These are phyloP conservation scores for Ctenicera cuprea DNA, from an alignment of 2,888 invertebrate species.

Conservation along the genomic window DNA sequence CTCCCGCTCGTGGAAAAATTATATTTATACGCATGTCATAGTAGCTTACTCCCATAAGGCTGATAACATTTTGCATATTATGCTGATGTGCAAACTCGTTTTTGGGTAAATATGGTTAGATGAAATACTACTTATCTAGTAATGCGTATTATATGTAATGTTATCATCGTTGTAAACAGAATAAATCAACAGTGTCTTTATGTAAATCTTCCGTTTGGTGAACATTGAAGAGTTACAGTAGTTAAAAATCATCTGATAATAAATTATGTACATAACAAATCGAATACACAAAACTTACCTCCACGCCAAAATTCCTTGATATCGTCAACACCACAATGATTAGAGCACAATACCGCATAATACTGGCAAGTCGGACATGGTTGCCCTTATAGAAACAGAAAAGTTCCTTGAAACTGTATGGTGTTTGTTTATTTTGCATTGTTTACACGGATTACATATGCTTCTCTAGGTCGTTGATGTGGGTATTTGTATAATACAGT, in stretches of 20 bases:
- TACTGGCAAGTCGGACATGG: slow-evolving; percentile 8
- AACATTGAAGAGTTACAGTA: neutral
- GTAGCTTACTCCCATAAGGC: too few species aligned
- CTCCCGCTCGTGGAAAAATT: too few species aligned
- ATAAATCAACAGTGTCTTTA: too few species aligned
- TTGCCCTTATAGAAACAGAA: neutral
- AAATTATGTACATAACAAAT: neutral
- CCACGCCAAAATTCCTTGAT: neutral
- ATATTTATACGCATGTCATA: too few species aligned
- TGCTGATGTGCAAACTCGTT: too few species aligned
- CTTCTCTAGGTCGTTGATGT: slow-evolving; percentile 7
- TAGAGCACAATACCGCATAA: slow-evolving; percentile 15
- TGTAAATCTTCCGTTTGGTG: too few species aligned
- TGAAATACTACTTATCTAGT: too few species aligned
- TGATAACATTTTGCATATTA: too few species aligned
- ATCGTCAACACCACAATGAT: neutral
- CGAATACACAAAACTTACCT: neutral
- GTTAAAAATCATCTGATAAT: neutral
- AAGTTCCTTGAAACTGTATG: slow-evolving; percentile 16
- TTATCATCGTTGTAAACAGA: too few species aligned
- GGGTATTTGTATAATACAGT: neutral
- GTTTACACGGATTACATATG: slow-evolving; percentile 19
- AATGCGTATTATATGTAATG: too few species aligned
- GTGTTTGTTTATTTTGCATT: slow-evolving; percentile 23
- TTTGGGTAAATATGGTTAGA: too few species aligned